phyloP scores from a whole-genome alignment of 2,113 vertebrate genomes.

The Neofelis nebulosa region DNA sequence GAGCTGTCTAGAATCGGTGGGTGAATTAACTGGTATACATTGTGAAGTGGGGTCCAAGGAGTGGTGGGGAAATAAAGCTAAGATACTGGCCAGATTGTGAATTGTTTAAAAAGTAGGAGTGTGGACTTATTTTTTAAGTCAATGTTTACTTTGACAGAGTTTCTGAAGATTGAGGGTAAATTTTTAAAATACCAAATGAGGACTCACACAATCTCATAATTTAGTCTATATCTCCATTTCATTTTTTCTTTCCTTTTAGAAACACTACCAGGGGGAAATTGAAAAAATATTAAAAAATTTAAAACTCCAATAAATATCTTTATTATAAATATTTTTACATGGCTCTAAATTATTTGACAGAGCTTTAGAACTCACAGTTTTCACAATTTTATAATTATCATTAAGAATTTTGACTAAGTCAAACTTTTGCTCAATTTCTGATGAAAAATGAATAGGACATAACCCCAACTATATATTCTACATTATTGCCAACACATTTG shows the following conservation, averaged over 20 bases:
- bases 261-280: neutral
- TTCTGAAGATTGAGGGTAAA: neutral
- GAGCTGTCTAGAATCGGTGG: neutral
- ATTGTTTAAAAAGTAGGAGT: neutral
- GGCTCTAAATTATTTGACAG: neutral
- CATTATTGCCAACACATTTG: neutral
- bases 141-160: neutral
- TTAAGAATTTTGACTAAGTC: neutral
- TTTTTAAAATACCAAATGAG: neutral
- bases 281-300: neutral
- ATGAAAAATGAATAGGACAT: neutral
- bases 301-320: neutral
- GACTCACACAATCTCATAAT: neutral
- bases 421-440: neutral
- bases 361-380: neutral
- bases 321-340: neutral
- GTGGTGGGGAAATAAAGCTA: neutral
- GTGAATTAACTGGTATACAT: neutral
- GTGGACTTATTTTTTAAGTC: neutral
- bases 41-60: neutral
- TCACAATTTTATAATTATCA: neutral
- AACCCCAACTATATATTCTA: neutral
- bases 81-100: neutral
- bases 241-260: neutral
- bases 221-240: neutral